Conservation (phyloP, 2,113 vertebrate species). For the Dendropsophus ebraccatus region DNA sequence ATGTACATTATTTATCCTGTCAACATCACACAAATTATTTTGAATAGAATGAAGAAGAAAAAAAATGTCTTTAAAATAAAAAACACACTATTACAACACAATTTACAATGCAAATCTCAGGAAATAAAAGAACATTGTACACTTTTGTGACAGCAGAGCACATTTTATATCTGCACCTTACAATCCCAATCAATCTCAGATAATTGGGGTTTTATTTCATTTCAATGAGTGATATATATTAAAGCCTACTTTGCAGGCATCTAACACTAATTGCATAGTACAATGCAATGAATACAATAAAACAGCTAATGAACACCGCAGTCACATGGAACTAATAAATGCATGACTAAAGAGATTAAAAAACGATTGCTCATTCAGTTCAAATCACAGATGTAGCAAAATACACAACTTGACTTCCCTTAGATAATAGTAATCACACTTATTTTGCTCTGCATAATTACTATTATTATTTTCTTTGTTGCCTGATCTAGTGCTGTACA, state of each 20-base stretch:
- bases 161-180: not conserved
- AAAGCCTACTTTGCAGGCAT: constrained; percentile 38
- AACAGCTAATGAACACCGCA: constrained; percentile 38
- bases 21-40: not conserved
- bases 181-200: constrained; percentile 33
- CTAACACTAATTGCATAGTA: constrained; percentile 39
- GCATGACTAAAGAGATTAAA: constrained; percentile 33
- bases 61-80: not conserved
- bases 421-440: constrained; percentile 47
- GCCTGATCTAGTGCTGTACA: constrained; percentile 32
- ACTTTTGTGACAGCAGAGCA: not conserved
- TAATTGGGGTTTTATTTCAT: constrained; percentile 47
- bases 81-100: not conserved
- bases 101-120: not conserved
- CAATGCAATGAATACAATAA: constrained; percentile 41
- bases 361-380: constrained; percentile 39
- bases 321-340: constrained; percentile 49
- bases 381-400: constrained; percentile 46
- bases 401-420: constrained; percentile 46
- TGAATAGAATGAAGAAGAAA: not conserved
- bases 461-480: constrained; percentile 42
- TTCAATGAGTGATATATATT: constrained; percentile 47
- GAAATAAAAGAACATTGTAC: not conserved
- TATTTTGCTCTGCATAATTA: constrained; percentile 48
- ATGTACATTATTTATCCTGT: not conserved